Percentiles rank a stretch among this genome's conserved stretches.
These are phyloP conservation scores for Melanotaenia duboulayi DNA, from an alignment of 2,113 vertebrate species.

Conservation along the genomic window DNA sequence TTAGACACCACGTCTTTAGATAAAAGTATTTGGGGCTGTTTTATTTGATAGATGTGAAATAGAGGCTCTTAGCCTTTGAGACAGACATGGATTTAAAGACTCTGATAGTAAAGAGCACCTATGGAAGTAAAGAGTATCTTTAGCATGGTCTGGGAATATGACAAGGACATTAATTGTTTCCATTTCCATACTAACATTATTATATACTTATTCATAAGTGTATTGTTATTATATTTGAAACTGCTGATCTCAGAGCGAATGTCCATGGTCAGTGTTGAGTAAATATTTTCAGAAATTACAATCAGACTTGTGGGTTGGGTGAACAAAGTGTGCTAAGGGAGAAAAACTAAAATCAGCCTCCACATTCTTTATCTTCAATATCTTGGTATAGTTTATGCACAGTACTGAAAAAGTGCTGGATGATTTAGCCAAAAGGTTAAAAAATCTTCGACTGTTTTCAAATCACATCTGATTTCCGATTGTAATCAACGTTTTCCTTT, in stretches of 20 bases:
- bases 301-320: slow-evolving; percentile 1
- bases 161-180: background rate
- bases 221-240: too few species aligned
- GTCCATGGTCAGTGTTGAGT: background rate
- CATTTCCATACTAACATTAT: background rate
- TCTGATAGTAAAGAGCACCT: background rate
- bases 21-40: background rate
- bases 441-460: too few species aligned
- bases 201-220: too few species aligned
- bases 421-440: too few species aligned
- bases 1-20: slow-evolving; percentile 18
- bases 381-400: background rate
- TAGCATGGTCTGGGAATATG: background rate
- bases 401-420: too few species aligned
- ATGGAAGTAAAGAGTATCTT: background rate
- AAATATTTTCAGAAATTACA: background rate
- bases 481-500: too few species aligned
- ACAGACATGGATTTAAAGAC: background rate
- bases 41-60: slow-evolving; percentile 17
- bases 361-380: background rate
- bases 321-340: slow-evolving; percentile 26
- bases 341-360: background rate
- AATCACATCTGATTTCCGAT: too few species aligned
- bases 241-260: too few species aligned
- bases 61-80: background rate